Base-by-base conservation (phyloP, 2,113 vertebrate species). In the Dissostichus mawsoni region DNA sequence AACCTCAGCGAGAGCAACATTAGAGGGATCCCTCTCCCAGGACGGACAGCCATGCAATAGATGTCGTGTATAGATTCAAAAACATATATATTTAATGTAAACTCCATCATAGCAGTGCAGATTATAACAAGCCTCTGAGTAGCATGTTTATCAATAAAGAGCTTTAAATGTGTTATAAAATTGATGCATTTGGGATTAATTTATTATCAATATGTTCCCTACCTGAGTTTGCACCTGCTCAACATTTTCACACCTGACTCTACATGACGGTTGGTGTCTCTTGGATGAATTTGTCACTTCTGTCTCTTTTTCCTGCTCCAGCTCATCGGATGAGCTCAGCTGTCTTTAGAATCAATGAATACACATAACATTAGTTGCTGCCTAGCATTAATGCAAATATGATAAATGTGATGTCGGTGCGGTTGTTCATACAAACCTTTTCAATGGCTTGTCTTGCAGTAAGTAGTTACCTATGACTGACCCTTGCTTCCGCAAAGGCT, bases 401-500 rank as follows among this genome's bases (percentile, higher is more conserved):
- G 25, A 63, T 29, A 20, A 51, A 82, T 53, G 29, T 56, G 3
- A 70, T 36, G 13, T 45, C 18, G 44, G 73, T 50, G 65, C 11
- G n/a, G 2, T 48, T 14, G 14, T 18, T 55, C 11, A 87, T 85
- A 92, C 96, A 85, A 89, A 96, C 96, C 96, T 95, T 93, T 92
- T 93, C 64, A 92, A 12, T 0, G 88, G 86, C 83, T 93, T 94
- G 86, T 94, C 94, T 5, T 92, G 90, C 80, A 84, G 92, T 61
- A 95, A 82, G 93, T 92, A 94, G 89, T 93, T 94, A 85, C 95
- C 95, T 92, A 96, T 90, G 83, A 96, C 56, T 92, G 95, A 96
- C 66, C 94, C 95, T 88, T 90, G 94, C 95, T 95, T 96, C 95
- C 92, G 68, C 85, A 93, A 87, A 74, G 77, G 58, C 71, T 90